These are phyloP conservation scores for Leptothorax acervorum DNA, from an alignment of 2,888 invertebrate species.

Conservation along the genomic window DNA sequence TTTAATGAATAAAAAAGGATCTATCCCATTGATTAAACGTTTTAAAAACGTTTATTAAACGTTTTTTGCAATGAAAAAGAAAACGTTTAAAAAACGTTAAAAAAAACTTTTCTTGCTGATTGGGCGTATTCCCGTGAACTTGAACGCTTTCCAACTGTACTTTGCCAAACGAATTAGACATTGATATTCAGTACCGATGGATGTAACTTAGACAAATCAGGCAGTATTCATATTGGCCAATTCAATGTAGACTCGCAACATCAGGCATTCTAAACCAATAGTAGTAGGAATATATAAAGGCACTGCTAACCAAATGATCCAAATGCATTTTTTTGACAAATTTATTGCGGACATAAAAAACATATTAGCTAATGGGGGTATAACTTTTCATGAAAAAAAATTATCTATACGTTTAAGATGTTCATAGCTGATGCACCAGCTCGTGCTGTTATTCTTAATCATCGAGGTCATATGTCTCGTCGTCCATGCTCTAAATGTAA, in stretches of 20 bases:
- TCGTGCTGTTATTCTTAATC: not conserved
- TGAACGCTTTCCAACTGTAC: not conserved
- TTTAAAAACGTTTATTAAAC: no score
- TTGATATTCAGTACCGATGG: constrained; percentile 15
- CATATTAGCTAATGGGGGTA: not conserved
- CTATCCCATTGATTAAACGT: no score
- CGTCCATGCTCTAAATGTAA: constrained; percentile 7
- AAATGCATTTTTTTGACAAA: not conserved
- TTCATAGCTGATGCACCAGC: constrained; percentile 8
- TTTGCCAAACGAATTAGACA: not conserved
- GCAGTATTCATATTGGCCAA: not conserved
- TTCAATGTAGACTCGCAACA: not conserved
- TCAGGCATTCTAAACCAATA: not conserved
- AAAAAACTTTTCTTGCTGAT: no score
- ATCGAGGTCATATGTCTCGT: not conserved
- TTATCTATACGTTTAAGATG: not conserved
- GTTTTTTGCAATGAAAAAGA: no score
- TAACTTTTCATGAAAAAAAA: not conserved
- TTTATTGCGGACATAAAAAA: not conserved
- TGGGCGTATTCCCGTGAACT: not conserved
- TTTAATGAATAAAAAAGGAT: no score
- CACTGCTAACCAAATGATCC: not conserved
- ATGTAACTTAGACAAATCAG: not conserved
- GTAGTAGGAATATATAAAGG: constrained; percentile 11
- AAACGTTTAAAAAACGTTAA: no score